A percentile compares a stretch with the other conserved stretches of the same genome.
Evolutionary conservation across 1,140 invertebrate species (phyloP).

Genomic region (honey bee (Apis mellifera)): DNA sequence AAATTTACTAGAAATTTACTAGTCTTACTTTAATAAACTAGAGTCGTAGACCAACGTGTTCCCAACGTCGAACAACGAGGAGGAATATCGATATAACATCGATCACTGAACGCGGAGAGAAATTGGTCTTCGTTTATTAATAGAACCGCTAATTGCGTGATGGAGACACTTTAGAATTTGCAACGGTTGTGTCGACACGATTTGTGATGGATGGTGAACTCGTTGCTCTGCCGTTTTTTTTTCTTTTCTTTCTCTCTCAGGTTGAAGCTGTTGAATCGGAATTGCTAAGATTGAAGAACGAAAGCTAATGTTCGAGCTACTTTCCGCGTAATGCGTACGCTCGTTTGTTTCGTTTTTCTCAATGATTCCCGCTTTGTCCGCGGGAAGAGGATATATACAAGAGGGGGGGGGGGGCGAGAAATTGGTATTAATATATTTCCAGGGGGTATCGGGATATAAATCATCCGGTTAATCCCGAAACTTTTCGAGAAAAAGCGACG

Average conservation of each 20-base stretch:
- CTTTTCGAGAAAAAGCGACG: no score
- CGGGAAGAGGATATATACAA: neutral
- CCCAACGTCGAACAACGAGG: neutral
- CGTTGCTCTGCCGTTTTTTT: slow-evolving; percentile 18
- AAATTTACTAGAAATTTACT: neutral
- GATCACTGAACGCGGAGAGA: slow-evolving; percentile 35
- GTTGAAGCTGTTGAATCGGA: slow-evolving; percentile 7
- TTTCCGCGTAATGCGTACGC: neutral
- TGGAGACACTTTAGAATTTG: slow-evolving; percentile 39
- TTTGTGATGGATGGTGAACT: slow-evolving; percentile 19
- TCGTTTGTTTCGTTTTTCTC: slow-evolving; percentile 6
- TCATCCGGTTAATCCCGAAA: neutral
- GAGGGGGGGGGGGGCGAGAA: no score
- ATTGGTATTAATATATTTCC: neutral
- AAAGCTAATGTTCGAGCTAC: slow-evolving; percentile 12
- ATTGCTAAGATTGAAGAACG: slow-evolving; percentile 4
- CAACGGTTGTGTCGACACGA: slow-evolving; percentile 29
- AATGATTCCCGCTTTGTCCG: slow-evolving; percentile 5
- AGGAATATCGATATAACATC: slow-evolving; percentile 41
- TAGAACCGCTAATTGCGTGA: slow-evolving; percentile 51
- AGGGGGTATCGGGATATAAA: neutral
- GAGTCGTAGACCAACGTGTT: slow-evolving; percentile 18
- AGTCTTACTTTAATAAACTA: no score
- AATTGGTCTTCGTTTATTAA: slow-evolving; percentile 45
- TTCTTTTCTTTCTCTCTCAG: slow-evolving; percentile 6